These are phyloP conservation scores for Spheniscus humboldti DNA, from an alignment of 2,797 vertebrate genomes.

Conservation along the genomic window DNA sequence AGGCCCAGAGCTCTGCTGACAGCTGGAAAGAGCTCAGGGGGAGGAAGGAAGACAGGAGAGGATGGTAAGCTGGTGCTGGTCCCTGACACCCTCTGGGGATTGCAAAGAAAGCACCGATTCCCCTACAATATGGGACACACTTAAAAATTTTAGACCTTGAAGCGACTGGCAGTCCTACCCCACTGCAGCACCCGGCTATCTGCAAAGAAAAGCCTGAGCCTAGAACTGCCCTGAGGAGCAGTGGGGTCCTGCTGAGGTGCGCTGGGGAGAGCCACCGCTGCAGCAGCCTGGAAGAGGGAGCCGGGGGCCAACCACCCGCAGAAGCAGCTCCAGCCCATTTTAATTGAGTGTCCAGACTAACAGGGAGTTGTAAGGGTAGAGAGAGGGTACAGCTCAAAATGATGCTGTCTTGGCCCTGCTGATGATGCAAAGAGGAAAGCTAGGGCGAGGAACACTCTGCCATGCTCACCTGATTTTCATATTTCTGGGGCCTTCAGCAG, in stretches of 20 bases:
- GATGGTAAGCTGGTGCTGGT: background rate
- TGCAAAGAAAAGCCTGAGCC: background rate
- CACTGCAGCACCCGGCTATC: background rate
- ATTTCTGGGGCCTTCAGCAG: background rate
- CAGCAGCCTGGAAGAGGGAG: background rate
- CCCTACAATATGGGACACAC: background rate
- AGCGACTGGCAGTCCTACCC: background rate
- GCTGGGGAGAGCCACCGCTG: background rate
- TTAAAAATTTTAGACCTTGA: background rate
- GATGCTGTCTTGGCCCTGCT: background rate
- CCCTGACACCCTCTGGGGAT: background rate
- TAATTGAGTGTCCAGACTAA: background rate
- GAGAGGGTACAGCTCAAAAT: background rate
- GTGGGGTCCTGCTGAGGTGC: background rate
- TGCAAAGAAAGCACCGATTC: background rate
- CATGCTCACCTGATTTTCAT: background rate
- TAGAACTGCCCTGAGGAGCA: background rate
- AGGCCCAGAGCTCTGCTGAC: background rate
- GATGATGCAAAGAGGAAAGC: background rate
- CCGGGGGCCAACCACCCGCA: background rate
- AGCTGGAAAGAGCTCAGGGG: background rate
- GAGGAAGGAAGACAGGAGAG: background rate
- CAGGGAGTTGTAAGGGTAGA: fast-evolving
- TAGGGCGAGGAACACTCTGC: background rate
- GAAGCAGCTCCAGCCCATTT: background rate